Evolutionary conservation across 35 echinoderm and acorn worm genomes (phyloP).

Genomic region (Anneissia japonica): DNA sequence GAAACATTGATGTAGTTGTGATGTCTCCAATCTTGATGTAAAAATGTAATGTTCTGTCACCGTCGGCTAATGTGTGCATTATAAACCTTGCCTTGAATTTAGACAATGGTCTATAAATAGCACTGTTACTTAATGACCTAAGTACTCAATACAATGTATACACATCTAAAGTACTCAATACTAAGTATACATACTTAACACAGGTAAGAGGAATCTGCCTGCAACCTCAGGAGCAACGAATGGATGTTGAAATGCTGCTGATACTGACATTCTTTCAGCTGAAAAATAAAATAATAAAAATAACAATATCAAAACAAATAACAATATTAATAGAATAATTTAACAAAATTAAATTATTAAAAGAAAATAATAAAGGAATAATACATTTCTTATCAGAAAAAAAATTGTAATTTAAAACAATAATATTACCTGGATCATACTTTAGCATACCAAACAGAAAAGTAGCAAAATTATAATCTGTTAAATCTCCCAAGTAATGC

Average conservation of each 20-base stretch:
- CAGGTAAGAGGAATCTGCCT: conserved; percentile 33
- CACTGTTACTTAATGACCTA: neutral
- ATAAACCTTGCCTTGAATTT: no score
- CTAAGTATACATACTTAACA: neutral
- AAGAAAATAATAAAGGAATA: no score
- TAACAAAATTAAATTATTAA: no score
- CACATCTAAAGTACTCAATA: neutral
- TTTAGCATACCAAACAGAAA: conserved; percentile 34
- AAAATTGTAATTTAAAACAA: no score
- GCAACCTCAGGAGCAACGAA: conserved; percentile 77
- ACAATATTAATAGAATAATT: no score
- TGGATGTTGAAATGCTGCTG: conserved; percentile 72
- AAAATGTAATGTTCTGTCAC: no score
- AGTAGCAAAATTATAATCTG: conserved; percentile 27
- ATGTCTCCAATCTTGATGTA: no score
- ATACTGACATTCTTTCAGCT: conserved; percentile 74
- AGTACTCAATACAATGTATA: neutral
- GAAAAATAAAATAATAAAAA: neutral
- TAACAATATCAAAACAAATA: no score
- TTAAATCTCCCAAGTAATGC: neutral
- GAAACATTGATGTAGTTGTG: no score
- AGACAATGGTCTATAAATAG: no score
- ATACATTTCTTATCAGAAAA: no score
- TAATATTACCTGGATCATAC: conserved; percentile 36
- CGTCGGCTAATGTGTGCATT: no score